Percentiles rank a stretch among this genome's conserved stretches.
Conservation (phyloP, 2,888 invertebrate species). For the Priocnemis perturbator region DNA sequence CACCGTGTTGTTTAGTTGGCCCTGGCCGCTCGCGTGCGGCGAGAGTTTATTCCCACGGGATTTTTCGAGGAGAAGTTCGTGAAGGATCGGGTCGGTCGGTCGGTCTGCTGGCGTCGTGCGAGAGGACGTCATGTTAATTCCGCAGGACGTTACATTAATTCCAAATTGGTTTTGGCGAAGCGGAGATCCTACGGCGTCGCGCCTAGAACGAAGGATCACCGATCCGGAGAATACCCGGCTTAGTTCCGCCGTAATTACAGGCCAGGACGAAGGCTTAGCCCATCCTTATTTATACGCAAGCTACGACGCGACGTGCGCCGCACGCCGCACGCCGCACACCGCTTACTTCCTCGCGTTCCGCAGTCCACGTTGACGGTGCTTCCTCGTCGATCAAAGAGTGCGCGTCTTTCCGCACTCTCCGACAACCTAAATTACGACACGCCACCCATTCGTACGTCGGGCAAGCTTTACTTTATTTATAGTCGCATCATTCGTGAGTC, state of each 20-base stretch:
- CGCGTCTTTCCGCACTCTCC: not conserved
- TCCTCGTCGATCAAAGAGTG: not conserved
- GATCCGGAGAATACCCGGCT: conserved; percentile 69
- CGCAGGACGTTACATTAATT: conserved; percentile 67
- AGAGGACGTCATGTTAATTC: conserved; percentile 52
- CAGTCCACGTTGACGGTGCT: conserved; percentile 14
- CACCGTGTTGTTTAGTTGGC: too few relatives aligned
- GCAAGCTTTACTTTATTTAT: too few relatives aligned
- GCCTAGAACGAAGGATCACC: conserved; percentile 65
- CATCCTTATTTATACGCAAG: conserved; percentile 69
- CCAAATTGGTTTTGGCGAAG: conserved; percentile 69
- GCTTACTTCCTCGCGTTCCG: conserved; percentile 31
- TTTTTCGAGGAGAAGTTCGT: not conserved
- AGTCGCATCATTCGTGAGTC: not conserved
- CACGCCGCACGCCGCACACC: conserved; percentile 39
- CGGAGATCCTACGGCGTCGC: conserved; percentile 41
- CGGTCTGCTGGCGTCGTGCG: conserved; percentile 15
- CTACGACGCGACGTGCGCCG: conserved; percentile 43
- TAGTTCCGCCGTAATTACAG: conserved; percentile 70
- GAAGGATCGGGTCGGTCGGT: not conserved
- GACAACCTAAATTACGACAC: not conserved
- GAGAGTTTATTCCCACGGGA: not conserved
- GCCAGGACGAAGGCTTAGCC: conserved; percentile 63
- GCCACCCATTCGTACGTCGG: not conserved
- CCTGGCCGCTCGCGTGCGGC: too few relatives aligned